phyloP scores from a whole-genome alignment of 2,888 invertebrate genomes.

The Mythimna pallens region DNA sequence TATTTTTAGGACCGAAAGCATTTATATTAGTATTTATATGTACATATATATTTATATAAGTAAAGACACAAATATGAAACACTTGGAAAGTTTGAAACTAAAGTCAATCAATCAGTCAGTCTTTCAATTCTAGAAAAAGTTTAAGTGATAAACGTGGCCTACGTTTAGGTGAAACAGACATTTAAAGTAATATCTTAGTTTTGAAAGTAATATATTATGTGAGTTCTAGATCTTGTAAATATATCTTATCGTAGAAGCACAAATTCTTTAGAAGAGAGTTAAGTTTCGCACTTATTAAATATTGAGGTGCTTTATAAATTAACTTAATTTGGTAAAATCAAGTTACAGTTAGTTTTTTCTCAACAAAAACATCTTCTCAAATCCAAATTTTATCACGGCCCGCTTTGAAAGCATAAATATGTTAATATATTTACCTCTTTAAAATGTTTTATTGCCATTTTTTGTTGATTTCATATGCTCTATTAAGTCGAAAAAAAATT shows the following conservation, averaged over 20 bases:
- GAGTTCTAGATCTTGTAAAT: constrained; percentile 40
- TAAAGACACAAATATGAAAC: not conserved
- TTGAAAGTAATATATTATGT: not conserved
- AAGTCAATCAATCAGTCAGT: too few species aligned
- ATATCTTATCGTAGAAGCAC: constrained; percentile 2
- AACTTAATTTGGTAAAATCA: constrained; percentile 21
- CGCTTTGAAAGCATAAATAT: constrained; percentile 4
- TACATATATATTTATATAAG: not conserved
- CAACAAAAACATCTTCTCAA: constrained; percentile 22
- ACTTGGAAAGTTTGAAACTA: not conserved
- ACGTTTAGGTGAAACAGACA: constrained; percentile 48
- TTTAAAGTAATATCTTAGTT: constrained; percentile 27
- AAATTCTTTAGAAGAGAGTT: constrained; percentile 6
- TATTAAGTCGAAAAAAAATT: not conserved
- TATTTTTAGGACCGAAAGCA: not conserved
- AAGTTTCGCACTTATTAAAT: constrained; percentile 4
- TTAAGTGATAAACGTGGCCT: constrained; percentile 17
- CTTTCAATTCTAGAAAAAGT: constrained; percentile 20
- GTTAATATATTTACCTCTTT: not conserved
- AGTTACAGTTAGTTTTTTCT: not conserved
- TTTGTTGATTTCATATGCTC: not conserved
- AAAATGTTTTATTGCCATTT: not conserved
- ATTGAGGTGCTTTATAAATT: not conserved
- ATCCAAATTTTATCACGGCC: too few species aligned
- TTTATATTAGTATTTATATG: not conserved